These are phyloP conservation scores for Aporrectodea caliginosa DNA, from an alignment of 1,140 invertebrate species.

Conservation along the genomic window DNA sequence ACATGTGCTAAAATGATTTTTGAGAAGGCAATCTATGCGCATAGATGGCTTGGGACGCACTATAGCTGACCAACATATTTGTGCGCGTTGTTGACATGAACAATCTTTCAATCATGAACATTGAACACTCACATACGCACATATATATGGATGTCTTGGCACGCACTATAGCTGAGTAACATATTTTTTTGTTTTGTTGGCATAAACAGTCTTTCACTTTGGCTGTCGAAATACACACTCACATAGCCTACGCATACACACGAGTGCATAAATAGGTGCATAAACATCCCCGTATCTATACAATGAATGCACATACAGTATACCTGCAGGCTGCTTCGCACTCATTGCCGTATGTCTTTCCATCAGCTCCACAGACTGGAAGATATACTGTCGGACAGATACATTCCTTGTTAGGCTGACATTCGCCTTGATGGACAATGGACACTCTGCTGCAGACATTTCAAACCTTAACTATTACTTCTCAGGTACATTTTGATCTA, in stretches of 20 bases:
- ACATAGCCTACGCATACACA: not conserved
- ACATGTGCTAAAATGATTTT: no score
- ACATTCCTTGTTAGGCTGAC: conserved; percentile 13
- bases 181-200: not conserved
- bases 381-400: conserved; percentile 55
- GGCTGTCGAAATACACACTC: not conserved
- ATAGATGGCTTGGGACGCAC: not conserved
- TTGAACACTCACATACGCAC: not conserved
- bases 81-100: not conserved
- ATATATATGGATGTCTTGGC: not conserved
- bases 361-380: conserved; percentile 69
- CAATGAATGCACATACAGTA: not conserved
- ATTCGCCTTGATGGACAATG: not conserved
- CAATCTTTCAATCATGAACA: not conserved
- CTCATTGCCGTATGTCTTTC: conserved; percentile 62
- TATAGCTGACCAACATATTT: not conserved
- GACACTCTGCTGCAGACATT: not conserved
- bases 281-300: no score
- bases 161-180: not conserved
- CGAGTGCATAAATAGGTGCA: not conserved
- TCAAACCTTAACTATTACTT: no score
- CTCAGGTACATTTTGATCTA: no score
- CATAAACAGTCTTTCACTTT: not conserved
- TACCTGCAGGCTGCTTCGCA: conserved; percentile 49
- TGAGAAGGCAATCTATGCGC: no score